Evolutionary conservation across 2,113 vertebrate species (phyloP).

Genomic region (Leucopsar rothschildi): DNA sequence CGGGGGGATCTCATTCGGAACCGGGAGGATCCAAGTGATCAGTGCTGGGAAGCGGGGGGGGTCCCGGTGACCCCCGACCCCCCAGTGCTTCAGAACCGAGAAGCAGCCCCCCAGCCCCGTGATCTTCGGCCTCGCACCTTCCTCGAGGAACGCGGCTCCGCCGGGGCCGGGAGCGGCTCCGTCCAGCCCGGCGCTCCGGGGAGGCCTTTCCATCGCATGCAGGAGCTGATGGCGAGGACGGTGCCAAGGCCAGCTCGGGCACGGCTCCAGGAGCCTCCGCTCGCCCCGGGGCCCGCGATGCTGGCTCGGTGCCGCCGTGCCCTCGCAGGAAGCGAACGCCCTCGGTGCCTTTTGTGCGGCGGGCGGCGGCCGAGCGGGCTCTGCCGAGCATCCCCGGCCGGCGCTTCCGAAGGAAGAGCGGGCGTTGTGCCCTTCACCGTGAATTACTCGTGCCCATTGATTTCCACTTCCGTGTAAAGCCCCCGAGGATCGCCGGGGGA

Average conservation of each 20-base stretch:
- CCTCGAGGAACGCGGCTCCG: background rate
- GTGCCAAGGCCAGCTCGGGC: background rate
- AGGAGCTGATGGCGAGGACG: background rate
- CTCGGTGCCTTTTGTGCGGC: background rate
- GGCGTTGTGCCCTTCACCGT: background rate
- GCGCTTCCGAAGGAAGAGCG: background rate
- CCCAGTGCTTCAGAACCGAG: background rate
- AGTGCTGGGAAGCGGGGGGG: no score
- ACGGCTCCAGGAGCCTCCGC: background rate
- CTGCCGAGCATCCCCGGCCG: background rate
- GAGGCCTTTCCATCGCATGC: background rate
- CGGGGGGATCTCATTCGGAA: no score
- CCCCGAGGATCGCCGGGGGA: background rate
- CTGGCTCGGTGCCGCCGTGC: no score
- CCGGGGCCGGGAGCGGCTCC: background rate
- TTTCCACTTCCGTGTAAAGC: background rate
- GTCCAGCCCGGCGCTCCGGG: background rate
- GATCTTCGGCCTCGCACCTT: background rate
- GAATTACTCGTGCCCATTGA: background rate
- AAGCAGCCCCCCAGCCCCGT: accelerated
- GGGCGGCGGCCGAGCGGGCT: background rate
- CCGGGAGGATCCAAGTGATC: background rate
- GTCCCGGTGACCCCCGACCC: background rate
- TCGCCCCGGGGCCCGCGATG: background rate
- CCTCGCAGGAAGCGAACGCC: background rate